Evolutionary conservation across 2,888 invertebrate genomes (phyloP).

Genomic region (Latrodectus hesperus): DNA sequence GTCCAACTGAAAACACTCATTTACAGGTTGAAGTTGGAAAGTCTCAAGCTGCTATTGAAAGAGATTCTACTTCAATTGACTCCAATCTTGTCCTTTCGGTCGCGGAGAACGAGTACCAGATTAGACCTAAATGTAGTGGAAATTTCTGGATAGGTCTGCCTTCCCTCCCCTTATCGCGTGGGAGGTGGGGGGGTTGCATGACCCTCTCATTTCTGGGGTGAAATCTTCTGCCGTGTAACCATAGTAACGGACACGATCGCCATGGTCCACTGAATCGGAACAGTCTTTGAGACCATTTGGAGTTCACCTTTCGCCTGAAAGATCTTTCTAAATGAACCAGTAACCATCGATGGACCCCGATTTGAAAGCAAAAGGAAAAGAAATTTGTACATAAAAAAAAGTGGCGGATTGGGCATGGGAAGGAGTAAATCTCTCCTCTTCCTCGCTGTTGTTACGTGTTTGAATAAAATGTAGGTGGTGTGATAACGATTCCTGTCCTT

Average conservation of each 20-base stretch:
- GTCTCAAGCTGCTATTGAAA: no score
- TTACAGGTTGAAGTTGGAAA: no score
- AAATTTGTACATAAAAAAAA: neutral
- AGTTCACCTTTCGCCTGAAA: slow-evolving; percentile 38
- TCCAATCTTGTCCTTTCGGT: no score
- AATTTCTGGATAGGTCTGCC: no score
- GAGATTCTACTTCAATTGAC: no score
- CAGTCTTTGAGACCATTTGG: slow-evolving; percentile 46
- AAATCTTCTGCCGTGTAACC: slow-evolving; percentile 20
- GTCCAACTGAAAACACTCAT: no score
- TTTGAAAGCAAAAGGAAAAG: neutral
- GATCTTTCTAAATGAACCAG: slow-evolving; percentile 41
- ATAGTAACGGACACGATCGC: slow-evolving; percentile 43
- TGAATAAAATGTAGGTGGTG: neutral
- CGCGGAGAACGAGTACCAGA: no score
- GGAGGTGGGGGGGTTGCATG: neutral
- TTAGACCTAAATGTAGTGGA: no score
- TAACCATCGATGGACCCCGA: slow-evolving; percentile 4
- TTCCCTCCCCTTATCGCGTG: no score
- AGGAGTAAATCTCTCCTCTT: neutral
- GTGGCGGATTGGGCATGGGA: neutral
- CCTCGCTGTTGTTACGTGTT: neutral
- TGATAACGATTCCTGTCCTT: slow-evolving; percentile 24
- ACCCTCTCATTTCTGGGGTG: neutral
- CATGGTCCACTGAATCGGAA: slow-evolving; percentile 60